A percentile compares a stretch with the other conserved stretches of the same genome.
Conservation (phyloP, 2,113 vertebrate species). For the Brachypodius melanocephalos region DNA sequence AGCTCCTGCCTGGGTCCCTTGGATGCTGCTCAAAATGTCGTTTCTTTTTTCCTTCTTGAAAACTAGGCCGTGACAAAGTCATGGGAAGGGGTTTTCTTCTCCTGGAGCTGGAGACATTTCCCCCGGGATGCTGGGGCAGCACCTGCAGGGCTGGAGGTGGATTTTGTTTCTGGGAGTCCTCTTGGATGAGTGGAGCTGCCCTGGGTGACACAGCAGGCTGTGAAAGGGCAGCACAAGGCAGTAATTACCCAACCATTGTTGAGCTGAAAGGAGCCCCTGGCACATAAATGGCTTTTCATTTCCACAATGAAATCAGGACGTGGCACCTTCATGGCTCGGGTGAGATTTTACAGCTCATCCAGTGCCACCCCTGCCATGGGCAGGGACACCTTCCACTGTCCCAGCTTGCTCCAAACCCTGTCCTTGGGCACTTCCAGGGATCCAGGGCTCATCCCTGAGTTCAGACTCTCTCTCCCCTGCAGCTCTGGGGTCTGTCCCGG, state of each 20-base stretch:
- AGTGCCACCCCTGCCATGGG: not conserved
- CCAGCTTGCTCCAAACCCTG: not conserved
- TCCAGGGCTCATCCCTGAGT: not conserved
- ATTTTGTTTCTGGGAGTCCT: not conserved
- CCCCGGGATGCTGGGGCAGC: not conserved
- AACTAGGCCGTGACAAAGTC: not conserved
- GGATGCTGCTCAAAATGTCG: not conserved
- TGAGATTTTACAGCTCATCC: not conserved
- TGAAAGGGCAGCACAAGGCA: not conserved
- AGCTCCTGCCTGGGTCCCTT: not conserved
- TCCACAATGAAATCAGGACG: accelerated
- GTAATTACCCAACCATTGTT: not conserved
- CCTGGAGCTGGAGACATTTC: not conserved
- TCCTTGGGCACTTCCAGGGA: not conserved
- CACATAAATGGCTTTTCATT: not conserved
- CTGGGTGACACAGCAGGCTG: not conserved
- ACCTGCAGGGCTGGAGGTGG: not conserved
- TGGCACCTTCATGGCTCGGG: accelerated
- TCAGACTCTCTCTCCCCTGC: not conserved
- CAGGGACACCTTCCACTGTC: not conserved
- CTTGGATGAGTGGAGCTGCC: not conserved
- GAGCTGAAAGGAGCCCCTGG: not conserved
- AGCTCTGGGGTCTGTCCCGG: not conserved
- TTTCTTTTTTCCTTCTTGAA: not conserved
- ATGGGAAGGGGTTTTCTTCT: not conserved